Percentiles rank a stretch among this genome's conserved stretches.
Conservation (phyloP, 2,888 invertebrate species). For the Chloroclystis v-ata region DNA sequence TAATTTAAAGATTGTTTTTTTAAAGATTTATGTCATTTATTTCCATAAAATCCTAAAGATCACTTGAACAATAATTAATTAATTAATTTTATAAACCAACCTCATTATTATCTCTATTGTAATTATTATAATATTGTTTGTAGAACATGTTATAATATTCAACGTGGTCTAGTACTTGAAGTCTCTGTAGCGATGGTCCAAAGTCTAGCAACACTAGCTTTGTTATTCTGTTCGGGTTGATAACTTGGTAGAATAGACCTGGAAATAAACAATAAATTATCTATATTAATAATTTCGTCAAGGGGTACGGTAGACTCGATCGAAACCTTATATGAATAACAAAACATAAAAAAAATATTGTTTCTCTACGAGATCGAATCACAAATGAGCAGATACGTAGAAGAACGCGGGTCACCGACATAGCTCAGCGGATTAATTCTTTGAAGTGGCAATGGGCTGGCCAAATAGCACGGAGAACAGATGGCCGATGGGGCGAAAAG, state of each 20-base stretch:
- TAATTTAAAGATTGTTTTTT: no score
- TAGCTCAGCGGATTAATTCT: no score
- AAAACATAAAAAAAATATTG: not conserved
- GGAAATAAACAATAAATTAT: no score
- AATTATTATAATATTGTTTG: slow-evolving; percentile 49
- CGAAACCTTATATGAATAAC: no score
- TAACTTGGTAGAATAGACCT: slow-evolving; percentile 61
- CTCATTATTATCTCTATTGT: slow-evolving; percentile 38
- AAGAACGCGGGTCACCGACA: no score
- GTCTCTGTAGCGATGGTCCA: slow-evolving; percentile 39
- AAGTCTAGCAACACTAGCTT: slow-evolving; percentile 61
- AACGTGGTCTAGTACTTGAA: slow-evolving; percentile 37
- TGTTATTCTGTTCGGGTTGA: slow-evolving; percentile 66
- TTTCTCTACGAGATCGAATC: no score
- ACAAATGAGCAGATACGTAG: no score
- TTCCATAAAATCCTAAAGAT: not conserved
- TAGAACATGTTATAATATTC: slow-evolving; percentile 52
- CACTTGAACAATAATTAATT: not conserved
- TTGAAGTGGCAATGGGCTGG: no score
- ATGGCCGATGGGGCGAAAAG: no score
- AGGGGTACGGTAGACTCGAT: no score
- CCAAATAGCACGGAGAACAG: no score
- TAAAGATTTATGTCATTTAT: not conserved
- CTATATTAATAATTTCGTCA: no score
- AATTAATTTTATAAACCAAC: slow-evolving; percentile 32